Base-by-base conservation (phyloP, 2,797 vertebrate species). In the Sebastiscus tertius region DNA sequence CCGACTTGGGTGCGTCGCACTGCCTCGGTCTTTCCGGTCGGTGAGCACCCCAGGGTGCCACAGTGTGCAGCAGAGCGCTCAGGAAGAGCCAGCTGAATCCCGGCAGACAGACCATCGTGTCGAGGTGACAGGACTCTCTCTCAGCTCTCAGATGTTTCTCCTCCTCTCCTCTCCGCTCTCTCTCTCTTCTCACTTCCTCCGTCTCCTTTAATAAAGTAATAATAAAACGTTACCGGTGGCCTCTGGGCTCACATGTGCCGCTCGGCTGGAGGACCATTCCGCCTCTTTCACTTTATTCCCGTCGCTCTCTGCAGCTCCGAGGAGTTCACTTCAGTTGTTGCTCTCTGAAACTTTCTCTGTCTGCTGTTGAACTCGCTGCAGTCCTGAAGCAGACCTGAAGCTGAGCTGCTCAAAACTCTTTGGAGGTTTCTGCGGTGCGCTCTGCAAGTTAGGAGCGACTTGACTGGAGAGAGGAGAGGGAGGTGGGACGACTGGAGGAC, bases 1-100 rank as follows among this genome's bases (percentile, higher is more conserved):
- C 97, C 97, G 96, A 95, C 93, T 94, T 94, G 18, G 97, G 97
- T 75, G 94, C 80, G 88, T 95, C 96, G 92, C 97, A 98, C 83
- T 96, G 96, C 91, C 92, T 95, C 80, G 95, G 95, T 91, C 95
- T 89, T 87, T 92, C 94, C 61, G 87, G 86, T 80, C 84, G 77
- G 26, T 77, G 61, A 39, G 94, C 94, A 85, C 96, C 96, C 94
- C 95, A 94, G 93, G 96, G 93, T 86, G 96, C 95, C 88, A 89
- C 96, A 36, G 91, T 80, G 75, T 96, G 96, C 89, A 97, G 91
- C 78, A 95, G 86, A 26, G 92, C 92, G 89, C 93, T 88, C 86
- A 97, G 88, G 79, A 97, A 86, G 75, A 96, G 84, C 95, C 95
- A 96, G 90, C 94, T 90, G 87, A 97, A 87, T 88, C 95, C 96